Conservation (phyloP, 2,888 invertebrate genomes). For the Trachelus tabidus region DNA sequence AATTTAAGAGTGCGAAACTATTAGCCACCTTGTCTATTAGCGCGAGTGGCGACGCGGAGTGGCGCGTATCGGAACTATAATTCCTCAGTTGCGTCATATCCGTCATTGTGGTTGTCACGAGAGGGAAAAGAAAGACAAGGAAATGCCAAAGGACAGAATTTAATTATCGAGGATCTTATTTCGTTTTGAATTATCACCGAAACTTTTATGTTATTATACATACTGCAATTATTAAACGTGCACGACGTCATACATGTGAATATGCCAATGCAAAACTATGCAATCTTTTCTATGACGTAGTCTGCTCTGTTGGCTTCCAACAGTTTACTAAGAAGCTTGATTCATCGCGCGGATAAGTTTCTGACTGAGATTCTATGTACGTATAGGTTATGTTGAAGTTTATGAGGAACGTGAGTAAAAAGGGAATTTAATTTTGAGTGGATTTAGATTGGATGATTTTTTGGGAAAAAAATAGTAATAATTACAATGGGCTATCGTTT, state of each 20-base stretch:
- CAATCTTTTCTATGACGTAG: slow-evolving; percentile 24
- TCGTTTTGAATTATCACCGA: not conserved
- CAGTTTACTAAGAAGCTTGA: not conserved
- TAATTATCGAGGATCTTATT: not conserved
- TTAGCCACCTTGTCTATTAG: not conserved
- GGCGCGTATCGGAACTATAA: not conserved
- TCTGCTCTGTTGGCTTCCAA: not conserved
- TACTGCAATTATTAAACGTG: not conserved
- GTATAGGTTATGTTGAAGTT: not conserved
- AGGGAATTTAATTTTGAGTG: not conserved
- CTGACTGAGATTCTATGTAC: not conserved
- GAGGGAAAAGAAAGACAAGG: not conserved
- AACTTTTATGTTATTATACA: not conserved
- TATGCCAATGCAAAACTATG: slow-evolving; percentile 33
- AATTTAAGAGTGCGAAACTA: not conserved
- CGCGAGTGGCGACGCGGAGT: not conserved
- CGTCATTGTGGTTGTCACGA: not conserved
- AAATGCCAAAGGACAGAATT: not conserved
- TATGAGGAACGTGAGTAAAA: not conserved
- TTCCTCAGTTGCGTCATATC: not conserved
- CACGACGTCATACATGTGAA: not conserved
- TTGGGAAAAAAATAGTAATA: not conserved
- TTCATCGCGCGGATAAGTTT: not conserved
- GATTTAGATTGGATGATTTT: not conserved
- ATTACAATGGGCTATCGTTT: not conserved